Conservation (phyloP, 2,888 invertebrate species). For the Stenodema calcarata region DNA sequence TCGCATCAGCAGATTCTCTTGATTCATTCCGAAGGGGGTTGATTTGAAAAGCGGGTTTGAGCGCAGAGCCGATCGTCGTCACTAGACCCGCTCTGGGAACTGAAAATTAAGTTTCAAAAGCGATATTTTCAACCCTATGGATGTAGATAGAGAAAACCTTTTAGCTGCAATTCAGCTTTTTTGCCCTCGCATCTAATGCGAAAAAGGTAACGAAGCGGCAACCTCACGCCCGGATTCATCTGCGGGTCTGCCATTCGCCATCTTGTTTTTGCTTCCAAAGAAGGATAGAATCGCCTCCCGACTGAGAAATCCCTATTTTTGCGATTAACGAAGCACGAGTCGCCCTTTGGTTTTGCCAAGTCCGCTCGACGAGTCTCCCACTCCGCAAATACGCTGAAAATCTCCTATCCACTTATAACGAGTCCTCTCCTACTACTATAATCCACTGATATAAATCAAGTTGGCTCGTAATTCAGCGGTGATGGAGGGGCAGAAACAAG, state of each 20-base stretch:
- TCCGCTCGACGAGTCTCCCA: neutral
- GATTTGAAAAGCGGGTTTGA: no score
- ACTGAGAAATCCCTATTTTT: neutral
- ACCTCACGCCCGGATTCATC: neutral
- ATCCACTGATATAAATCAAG: neutral
- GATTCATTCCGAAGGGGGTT: no score
- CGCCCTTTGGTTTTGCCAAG: constrained; percentile 17
- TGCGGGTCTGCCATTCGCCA: neutral
- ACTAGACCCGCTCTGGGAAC: no score
- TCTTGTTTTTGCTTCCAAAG: neutral
- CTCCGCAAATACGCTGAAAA: neutral
- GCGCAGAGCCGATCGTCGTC: no score
- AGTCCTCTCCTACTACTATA: neutral
- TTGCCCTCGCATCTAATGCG: neutral
- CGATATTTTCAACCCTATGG: no score
- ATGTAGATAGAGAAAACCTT: no score
- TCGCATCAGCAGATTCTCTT: no score
- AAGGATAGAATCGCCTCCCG: neutral
- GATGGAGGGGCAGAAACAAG: neutral
- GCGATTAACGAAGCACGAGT: constrained; percentile 18
- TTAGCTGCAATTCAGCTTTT: no score
- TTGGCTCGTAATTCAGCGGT: constrained; percentile 5
- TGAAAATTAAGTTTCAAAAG: no score
- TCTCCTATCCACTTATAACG: neutral
- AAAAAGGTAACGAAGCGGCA: neutral